These are phyloP conservation scores for Naja naja DNA, from an alignment of 2,113 vertebrate species.

Conservation along the genomic window DNA sequence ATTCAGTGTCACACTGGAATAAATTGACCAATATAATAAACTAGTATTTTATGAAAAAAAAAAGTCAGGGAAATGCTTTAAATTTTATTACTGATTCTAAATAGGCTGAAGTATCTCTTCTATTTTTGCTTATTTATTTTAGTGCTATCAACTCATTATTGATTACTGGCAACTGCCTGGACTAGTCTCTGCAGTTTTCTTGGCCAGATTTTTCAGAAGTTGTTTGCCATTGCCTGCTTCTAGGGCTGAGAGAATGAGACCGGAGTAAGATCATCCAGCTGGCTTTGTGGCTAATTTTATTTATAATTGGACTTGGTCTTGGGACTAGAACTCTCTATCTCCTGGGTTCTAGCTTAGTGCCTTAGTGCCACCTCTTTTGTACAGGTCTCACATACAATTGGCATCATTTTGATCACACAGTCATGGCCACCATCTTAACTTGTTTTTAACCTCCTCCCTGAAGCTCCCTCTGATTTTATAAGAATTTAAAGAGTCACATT, in stretches of 20 bases:
- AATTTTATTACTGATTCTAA: neutral
- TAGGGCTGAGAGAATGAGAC: neutral
- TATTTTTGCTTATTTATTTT: neutral
- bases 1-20: neutral
- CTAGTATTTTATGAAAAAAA: neutral
- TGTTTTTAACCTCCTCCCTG: neutral
- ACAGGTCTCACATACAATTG: neutral
- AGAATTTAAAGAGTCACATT: neutral
- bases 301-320: too few species aligned
- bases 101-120: neutral
- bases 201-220: neutral
- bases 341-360: neutral
- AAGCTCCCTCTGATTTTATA: neutral
- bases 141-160: neutral
- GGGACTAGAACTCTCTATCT: neutral
- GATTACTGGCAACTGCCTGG: neutral
- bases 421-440: neutral
- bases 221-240: neutral
- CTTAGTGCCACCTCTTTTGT: neutral
- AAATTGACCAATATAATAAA: neutral
- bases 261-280: neutral
- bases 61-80: neutral
- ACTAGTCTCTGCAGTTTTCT: neutral
- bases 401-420: neutral
- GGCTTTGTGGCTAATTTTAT: neutral